A percentile compares a stretch with the other conserved stretches of the same genome.
phyloP scores from a whole-genome alignment of 1,140 invertebrate species.

The Pemphigus obesinymphae region DNA sequence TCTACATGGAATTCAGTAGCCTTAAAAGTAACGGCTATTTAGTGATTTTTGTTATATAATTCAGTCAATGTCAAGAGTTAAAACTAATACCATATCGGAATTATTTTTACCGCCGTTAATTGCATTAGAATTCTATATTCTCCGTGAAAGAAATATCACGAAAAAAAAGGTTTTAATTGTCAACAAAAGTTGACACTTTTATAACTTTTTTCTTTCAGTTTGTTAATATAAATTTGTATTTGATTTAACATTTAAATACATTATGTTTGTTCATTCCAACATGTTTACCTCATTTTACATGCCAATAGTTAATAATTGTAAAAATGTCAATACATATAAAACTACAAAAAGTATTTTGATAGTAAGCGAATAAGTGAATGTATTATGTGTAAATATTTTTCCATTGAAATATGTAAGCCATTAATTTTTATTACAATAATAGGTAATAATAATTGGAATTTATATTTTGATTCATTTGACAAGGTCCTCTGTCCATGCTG shows the following conservation, averaged over 20 bases:
- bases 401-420: neutral
- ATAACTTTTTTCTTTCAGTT: neutral
- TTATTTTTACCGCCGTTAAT: neutral
- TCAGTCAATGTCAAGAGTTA: neutral
- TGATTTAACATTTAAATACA: neutral
- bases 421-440: neutral
- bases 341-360: neutral
- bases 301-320: neutral
- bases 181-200: neutral
- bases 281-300: neutral
- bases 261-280: too few relatives aligned
- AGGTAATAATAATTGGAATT: neutral
- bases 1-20: neutral
- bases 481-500: slow-evolving; percentile 10
- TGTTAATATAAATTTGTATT: neutral
- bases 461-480: neutral
- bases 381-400: too few relatives aligned
- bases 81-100: neutral
- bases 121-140: neutral
- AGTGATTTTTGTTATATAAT: neutral
- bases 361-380: neutral
- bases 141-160: neutral
- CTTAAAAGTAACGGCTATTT: neutral
- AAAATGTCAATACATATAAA: neutral
- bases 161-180: neutral